A percentile compares a stretch with the other conserved stretches of the same genome.
Conservation (phyloP, 2,797 vertebrate genomes). For the Amphiprion clarkii region DNA sequence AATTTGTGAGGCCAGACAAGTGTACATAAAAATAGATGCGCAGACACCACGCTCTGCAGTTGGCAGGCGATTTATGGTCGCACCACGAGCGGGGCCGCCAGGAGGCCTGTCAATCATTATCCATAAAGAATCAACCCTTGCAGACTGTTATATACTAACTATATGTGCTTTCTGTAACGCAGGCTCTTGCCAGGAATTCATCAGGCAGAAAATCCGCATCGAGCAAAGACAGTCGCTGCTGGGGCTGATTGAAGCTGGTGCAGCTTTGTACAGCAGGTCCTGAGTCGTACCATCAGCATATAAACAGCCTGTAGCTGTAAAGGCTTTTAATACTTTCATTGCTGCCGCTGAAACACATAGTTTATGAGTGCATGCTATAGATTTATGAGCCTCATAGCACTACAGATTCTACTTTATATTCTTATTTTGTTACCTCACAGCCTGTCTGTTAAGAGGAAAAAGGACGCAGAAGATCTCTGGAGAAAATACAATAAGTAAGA, state of each 20-base stretch:
- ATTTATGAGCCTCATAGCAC: not conserved
- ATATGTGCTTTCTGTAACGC: constrained; percentile 6
- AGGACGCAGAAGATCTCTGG: constrained; percentile 61
- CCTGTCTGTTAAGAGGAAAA: constrained; percentile 58
- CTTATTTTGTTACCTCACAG: constrained; percentile 35
- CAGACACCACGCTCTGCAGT: constrained; percentile 32
- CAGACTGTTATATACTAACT: constrained; percentile 20
- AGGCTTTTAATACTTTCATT: not conserved
- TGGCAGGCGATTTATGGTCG: constrained; percentile 23
- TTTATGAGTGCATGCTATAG: not conserved
- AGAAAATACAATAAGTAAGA: constrained; percentile 53
- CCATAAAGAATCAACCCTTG: constrained; percentile 18
- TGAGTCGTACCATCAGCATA: not conserved
- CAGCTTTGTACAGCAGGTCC: constrained; percentile 62
- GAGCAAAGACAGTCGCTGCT: constrained; percentile 56
- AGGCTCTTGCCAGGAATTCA: constrained; percentile 59
- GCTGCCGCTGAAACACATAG: not conserved
- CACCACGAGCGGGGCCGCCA: constrained; percentile 1
- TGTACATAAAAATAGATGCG: constrained; percentile 50
- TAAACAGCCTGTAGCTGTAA: not conserved
- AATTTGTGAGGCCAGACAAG: constrained; percentile 27
- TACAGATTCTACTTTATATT: not conserved
- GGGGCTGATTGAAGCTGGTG: constrained; percentile 59
- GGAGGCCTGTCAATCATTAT: constrained; percentile 54
- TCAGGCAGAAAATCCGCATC: constrained; percentile 64